phyloP scores from a whole-genome alignment of 2,888 invertebrate species.

The Aromia moschata region DNA sequence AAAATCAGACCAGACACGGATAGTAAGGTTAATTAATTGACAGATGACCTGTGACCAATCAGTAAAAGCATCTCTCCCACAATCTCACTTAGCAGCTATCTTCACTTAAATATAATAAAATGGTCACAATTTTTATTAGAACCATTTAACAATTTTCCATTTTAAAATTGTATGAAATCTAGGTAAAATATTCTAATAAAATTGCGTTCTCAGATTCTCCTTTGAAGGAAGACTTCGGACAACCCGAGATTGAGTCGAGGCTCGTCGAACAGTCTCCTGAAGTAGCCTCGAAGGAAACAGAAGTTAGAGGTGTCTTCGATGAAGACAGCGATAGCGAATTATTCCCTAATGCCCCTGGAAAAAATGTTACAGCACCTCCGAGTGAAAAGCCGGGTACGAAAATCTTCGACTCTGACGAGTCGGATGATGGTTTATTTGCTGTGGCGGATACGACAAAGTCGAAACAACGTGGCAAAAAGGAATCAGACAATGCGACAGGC shows the following conservation, averaged over 20 bases:
- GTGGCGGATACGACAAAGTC: neutral
- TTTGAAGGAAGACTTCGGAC: neutral
- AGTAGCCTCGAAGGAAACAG: neutral
- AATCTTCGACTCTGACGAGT: slow-evolving; percentile 27
- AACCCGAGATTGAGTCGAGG: slow-evolving; percentile 37
- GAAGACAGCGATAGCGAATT: slow-evolving; percentile 52
- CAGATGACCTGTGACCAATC: too few species aligned
- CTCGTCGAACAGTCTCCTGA: neutral
- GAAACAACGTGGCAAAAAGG: slow-evolving; percentile 22
- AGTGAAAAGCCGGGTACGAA: slow-evolving; percentile 2
- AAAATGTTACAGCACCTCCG: neutral
- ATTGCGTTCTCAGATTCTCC: neutral
- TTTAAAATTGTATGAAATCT: too few species aligned
- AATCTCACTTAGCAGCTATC: too few species aligned
- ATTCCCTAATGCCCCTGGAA: slow-evolving; percentile 1
- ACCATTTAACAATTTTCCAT: too few species aligned
- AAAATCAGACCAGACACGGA: too few species aligned
- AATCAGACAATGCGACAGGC: slow-evolving; percentile 25
- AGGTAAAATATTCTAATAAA: too few species aligned
- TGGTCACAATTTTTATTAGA: too few species aligned
- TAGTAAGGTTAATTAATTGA: too few species aligned
- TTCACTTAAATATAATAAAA: too few species aligned
- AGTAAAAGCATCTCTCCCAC: too few species aligned
- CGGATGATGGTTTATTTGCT: slow-evolving; percentile 26
- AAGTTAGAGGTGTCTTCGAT: neutral